Base-by-base conservation (phyloP, 92 coral and sea anemone genomes). In the Phymanthus crucifer region DNA sequence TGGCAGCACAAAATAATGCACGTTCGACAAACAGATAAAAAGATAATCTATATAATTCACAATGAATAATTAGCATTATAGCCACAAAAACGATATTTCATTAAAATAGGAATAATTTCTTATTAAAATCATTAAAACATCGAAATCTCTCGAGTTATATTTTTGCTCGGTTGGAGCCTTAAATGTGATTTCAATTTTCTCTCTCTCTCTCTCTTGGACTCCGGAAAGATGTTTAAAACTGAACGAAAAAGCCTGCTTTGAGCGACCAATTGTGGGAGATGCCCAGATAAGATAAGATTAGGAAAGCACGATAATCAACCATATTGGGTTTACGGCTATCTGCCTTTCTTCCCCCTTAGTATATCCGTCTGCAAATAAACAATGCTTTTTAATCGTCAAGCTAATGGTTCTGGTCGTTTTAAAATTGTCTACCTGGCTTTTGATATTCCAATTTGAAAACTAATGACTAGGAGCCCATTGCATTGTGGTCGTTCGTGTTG, bases 351-450 rank as follows among this genome's bases (percentile, higher is more conserved):
- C 64, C 64, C 27, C 27, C 64, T 14, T 24, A 24, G 64, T 54
- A 54, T 54, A 54, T 54, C 64, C 64, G 64, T 54, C 64, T 21
- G 14, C 64, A 54, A 54, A 54, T 24, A 54, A 54, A 54, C 64
- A 21, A 54, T 54, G 27, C 1, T 11, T 24, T 29, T 8, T 5
- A 54, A 54, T 54, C 21, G 6, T 54, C 64, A 54, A 2, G 26
- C 64, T 54, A 54, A 54, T 54, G 64, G 64, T 54, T 54, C 27
- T 54, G 64, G 64, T 6, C 27, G 27, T 54, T 54, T 54, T 54
- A 5, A 4, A 21, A 24, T 54, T 54, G 27, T 4, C 27, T 19
- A 54, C 64, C 6, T 50, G 18, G n/a, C 18, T 21, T 50, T 16
- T 21, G 64, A 24, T 43, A 54, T 54, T 54, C 27, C 21, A 54